These are phyloP conservation scores for Pegoplata infirma DNA, from an alignment of 2,888 invertebrate species.

Conservation along the genomic window DNA sequence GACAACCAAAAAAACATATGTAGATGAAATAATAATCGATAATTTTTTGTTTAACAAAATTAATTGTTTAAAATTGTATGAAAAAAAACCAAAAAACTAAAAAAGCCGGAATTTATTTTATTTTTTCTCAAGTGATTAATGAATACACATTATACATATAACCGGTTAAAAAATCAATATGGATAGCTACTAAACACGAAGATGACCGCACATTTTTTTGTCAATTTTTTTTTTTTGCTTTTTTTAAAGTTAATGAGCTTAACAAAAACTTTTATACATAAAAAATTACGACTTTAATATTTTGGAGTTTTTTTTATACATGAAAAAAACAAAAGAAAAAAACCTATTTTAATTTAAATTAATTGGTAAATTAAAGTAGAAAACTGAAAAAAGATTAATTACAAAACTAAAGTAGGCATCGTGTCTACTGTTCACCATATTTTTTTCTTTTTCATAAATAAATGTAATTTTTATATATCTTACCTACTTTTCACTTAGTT, in stretches of 20 bases:
- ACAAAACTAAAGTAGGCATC: neutral
- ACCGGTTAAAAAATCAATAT: constrained; percentile 63
- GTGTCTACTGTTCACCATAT: too few species aligned
- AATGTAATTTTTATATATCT: constrained; percentile 7
- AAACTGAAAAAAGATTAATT: too few species aligned
- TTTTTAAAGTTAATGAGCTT: too few species aligned
- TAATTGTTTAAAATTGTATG: too few species aligned
- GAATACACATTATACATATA: neutral
- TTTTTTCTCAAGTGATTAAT: constrained; percentile 3
- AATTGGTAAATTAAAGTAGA: too few species aligned
- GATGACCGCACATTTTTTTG: neutral
- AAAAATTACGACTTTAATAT: too few species aligned
- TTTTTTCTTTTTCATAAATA: neutral
- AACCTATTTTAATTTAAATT: too few species aligned
- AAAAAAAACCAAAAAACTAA: neutral
- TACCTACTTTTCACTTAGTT: constrained; percentile 35
- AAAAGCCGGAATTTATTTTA: neutral
- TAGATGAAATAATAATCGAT: neutral
- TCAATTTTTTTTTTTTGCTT: too few species aligned
- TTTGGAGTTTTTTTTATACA: too few species aligned
- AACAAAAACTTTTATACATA: too few species aligned
- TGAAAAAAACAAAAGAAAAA: neutral
- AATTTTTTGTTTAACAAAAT: neutral
- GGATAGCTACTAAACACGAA: constrained; percentile 36
- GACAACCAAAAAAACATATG: neutral